Evolutionary conservation across 2,888 invertebrate species (phyloP).

Genomic region (Norana najaformis): DNA sequence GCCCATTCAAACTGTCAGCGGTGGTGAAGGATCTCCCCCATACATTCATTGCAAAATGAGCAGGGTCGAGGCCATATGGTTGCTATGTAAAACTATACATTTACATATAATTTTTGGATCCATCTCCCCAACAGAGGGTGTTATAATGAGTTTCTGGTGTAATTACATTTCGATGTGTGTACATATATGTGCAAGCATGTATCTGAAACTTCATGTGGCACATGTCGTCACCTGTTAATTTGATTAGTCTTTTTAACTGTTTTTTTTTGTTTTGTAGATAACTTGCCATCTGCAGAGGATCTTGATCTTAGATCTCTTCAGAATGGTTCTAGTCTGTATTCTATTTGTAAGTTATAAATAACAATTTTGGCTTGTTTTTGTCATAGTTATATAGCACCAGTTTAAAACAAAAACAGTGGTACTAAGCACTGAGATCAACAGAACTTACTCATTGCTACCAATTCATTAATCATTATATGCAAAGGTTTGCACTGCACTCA

Average conservation of each 20-base stretch:
- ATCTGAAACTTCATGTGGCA: neutral
- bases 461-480: neutral
- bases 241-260: neutral
- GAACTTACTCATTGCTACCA: neutral
- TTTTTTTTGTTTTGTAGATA: neutral
- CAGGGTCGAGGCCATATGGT: too few species aligned
- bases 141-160: too few species aligned
- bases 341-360: constrained; percentile 3
- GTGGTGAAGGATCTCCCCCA: too few species aligned
- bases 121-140: too few species aligned
- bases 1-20: too few species aligned
- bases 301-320: neutral
- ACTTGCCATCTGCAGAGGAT: neutral
- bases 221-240: neutral
- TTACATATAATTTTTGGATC: too few species aligned
- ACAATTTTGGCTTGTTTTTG: neutral
- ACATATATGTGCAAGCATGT: neutral
- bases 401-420: neutral
- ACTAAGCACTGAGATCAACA: neutral
- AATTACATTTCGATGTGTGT: neutral
- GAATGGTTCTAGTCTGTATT: constrained; percentile 2
- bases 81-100: too few species aligned
- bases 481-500: neutral
- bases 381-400: neutral
- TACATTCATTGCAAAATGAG: too few species aligned